phyloP scores from a whole-genome alignment of 2,113 vertebrate genomes.

The Pterocles burchelli region DNA sequence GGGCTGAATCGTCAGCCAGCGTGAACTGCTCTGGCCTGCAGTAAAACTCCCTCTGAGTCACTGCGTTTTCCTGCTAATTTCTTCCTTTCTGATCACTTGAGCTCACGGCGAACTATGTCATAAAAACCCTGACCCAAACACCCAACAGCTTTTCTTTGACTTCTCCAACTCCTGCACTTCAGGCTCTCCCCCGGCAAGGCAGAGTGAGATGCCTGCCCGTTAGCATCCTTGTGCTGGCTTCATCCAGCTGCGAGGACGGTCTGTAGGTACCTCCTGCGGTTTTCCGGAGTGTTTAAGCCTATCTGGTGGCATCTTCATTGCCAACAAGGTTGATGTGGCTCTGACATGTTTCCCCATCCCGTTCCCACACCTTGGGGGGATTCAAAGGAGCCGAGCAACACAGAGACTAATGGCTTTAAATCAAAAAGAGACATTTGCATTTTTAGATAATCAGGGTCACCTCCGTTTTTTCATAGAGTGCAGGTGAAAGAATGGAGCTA shows the following conservation, averaged over 20 bases:
- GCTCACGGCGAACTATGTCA: not conserved
- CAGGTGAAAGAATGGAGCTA: not conserved
- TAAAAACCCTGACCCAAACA: not conserved
- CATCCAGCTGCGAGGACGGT: not conserved
- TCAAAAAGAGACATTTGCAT: not conserved
- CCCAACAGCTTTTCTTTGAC: not conserved
- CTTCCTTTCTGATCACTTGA: slow-evolving; percentile 33
- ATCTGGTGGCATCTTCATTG: not conserved
- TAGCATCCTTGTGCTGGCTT: not conserved
- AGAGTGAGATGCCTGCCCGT: rapidly evolving
- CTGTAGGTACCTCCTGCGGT: not conserved
- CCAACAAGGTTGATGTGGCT: not conserved
- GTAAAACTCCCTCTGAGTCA: slow-evolving; percentile 15
- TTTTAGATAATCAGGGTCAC: not conserved
- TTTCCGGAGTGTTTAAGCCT: not conserved
- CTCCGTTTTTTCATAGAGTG: not conserved
- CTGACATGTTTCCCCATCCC: not conserved
- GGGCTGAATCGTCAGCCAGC: not conserved
- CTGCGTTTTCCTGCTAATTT: slow-evolving; percentile 11
- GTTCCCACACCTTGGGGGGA: not conserved
- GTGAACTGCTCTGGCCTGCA: not conserved
- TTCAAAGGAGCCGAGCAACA: not conserved
- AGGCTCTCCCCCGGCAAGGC: not conserved
- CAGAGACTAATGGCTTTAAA: not conserved
- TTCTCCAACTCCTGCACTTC: not conserved